Conservation (phyloP, 2,797 vertebrate genomes). For the Gobio occitaniae region DNA sequence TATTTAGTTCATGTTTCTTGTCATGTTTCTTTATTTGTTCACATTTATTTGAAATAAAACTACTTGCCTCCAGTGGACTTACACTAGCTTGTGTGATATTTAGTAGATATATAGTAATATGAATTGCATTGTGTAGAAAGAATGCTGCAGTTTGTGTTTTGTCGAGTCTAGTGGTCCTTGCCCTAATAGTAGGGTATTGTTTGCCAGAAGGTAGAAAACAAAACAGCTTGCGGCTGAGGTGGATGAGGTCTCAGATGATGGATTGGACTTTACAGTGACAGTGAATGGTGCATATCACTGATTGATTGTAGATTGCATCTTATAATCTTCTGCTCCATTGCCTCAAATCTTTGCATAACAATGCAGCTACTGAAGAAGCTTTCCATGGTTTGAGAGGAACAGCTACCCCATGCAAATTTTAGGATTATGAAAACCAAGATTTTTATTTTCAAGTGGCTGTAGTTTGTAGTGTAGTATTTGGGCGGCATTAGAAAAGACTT, state of each 20-base stretch:
- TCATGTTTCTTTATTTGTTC: too few species aligned
- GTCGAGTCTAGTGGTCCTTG: slow-evolving; percentile 24
- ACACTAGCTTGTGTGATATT: not conserved
- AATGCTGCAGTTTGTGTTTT: not conserved
- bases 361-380: not conserved
- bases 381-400: not conserved
- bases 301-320: slow-evolving; percentile 13
- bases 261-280: slow-evolving; percentile 19
- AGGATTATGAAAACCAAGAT: not conserved
- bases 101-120: not conserved
- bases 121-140: not conserved
- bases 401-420: not conserved
- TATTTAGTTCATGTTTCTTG: too few species aligned
- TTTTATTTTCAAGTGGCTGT: not conserved
- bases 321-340: not conserved
- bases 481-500: not conserved
- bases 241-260: slow-evolving; percentile 27
- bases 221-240: slow-evolving; percentile 35
- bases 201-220: slow-evolving; percentile 34
- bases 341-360: not conserved
- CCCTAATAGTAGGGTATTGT: slow-evolving; percentile 11
- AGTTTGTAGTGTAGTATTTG: not conserved
- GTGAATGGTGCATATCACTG: slow-evolving; percentile 21
- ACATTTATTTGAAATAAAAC: too few species aligned
- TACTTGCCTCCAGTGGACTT: too few species aligned